Evolutionary conservation across 2,797 vertebrate species (phyloP), one percentile per base, ranked within the genome.

Genomic region (Smutsia temminckii): DNA sequence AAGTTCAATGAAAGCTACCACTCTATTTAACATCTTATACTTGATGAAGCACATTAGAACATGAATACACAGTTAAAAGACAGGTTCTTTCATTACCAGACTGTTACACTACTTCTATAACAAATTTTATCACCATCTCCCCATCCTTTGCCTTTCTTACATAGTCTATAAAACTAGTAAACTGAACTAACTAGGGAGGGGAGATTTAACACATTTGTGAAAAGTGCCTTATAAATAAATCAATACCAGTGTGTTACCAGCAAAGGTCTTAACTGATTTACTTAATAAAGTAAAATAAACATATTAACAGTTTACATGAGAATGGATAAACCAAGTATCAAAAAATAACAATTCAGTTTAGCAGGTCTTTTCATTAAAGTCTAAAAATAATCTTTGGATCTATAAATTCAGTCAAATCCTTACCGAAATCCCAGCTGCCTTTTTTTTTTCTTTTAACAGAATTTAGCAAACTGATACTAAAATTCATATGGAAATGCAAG

Each of bases 201-300:
- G 13, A 68, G 7, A 42, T 79, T 68, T 84, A 90, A 77, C n/a
- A 87, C 40, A 74, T 53, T 68, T 91, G 40, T 91, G 29, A 85
- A 81, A 89, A 66, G 13, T 72, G 68, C 13, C 12, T 93, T 86
- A 86, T 71, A 93, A 71, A 71, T 55, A 85, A 63, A 85, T 75
- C 53, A 57, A 64, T 64, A 85, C 61, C 74, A 75, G 1, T 55
- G 25, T 64, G 42, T 55, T 83, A 77, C 59, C 51, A 86, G 42
- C 37, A 86, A 74, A 86, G 42, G 32, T 63, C 72, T 83, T 95
- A 64, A 85, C 21, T 81, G 42, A 85, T 37, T 34, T 71, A 55
- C 14, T 88, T 80, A 93, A 80, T 78, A 91, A 84, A 66, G 63
- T 79, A 89, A 96, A 92, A 91, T 59, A 85, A 75, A 89, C 27